Evolutionary conservation across 2,888 invertebrate species (phyloP).

Genomic region (Lapara coniferarum): DNA sequence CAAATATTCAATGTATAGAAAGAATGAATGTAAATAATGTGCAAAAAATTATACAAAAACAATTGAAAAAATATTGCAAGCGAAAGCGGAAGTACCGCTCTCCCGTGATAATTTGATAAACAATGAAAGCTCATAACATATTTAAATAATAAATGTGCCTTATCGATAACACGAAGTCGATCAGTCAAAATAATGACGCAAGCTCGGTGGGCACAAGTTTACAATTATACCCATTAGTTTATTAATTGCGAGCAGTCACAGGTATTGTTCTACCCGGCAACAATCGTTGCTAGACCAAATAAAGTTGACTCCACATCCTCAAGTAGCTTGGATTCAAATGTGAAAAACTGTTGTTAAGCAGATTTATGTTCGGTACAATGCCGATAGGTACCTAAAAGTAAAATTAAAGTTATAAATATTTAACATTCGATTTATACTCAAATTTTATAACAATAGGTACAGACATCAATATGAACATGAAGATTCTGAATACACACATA

Average conservation of each 20-base stretch:
- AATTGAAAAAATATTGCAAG: slow-evolving; percentile 8
- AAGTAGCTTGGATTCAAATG: slow-evolving; percentile 37
- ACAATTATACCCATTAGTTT: slow-evolving; percentile 77
- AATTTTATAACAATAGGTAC: not conserved
- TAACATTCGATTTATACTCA: not conserved
- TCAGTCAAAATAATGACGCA: slow-evolving; percentile 78
- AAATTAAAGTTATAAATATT: not conserved
- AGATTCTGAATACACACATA: not conserved
- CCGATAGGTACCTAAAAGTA: not conserved
- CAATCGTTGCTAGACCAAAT: slow-evolving; percentile 81
- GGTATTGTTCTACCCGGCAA: slow-evolving; percentile 74
- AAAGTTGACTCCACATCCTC: slow-evolving; percentile 67
- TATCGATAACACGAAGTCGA: slow-evolving; percentile 75
- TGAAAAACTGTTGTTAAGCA: slow-evolving; percentile 2
- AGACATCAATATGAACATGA: not conserved
- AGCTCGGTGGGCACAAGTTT: slow-evolving; percentile 52
- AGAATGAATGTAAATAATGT: no score
- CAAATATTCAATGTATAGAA: no score
- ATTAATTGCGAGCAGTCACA: slow-evolving; percentile 67
- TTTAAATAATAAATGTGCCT: slow-evolving; percentile 62
- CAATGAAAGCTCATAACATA: slow-evolving; percentile 56
- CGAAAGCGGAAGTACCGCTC: slow-evolving; percentile 59
- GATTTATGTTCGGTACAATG: not conserved
- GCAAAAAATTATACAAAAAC: not conserved
- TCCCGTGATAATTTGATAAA: slow-evolving; percentile 64